A percentile compares a stretch with the other conserved stretches of the same genome.
These are phyloP conservation scores for Siniperca undulata DNA, from an alignment of 2,797 vertebrate genomes.

Conservation along the genomic window DNA sequence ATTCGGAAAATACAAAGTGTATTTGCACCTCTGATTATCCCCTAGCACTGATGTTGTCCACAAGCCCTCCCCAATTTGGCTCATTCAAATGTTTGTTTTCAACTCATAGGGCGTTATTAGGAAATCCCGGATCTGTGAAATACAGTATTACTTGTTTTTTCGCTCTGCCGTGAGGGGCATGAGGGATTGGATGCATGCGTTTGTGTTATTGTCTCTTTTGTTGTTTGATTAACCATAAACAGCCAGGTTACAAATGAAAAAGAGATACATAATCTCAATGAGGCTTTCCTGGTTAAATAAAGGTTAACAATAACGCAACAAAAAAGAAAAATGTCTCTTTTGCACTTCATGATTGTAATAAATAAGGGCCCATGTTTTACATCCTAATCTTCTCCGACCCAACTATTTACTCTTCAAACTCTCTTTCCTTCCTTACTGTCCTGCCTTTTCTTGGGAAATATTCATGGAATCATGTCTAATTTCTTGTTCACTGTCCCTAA, in stretches of 20 bases:
- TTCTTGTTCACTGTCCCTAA: conserved; percentile 9
- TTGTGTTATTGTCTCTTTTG: background rate
- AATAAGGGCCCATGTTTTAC: background rate
- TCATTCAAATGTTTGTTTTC: no score
- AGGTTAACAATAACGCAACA: background rate
- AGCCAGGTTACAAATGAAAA: background rate
- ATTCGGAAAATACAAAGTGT: background rate
- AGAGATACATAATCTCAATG: background rate
- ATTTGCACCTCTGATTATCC: background rate
- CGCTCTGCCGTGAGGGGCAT: background rate
- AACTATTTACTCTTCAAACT: background rate
- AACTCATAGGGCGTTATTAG: background rate
- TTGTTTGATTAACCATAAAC: background rate
- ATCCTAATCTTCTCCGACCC: background rate
- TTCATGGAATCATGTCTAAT: conserved; percentile 13
- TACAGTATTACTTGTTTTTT: background rate
- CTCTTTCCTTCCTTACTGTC: background rate
- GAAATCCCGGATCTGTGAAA: background rate
- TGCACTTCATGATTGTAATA: background rate
- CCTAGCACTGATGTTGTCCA: background rate
- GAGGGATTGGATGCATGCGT: background rate
- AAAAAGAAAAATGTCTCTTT: background rate
- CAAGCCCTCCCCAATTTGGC: no score
- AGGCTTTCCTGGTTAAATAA: background rate
- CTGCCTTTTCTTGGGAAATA: background rate